These are phyloP conservation scores for Pangasianodon hypophthalmus DNA, from an alignment of 2,113 vertebrate species.

Conservation along the genomic window DNA sequence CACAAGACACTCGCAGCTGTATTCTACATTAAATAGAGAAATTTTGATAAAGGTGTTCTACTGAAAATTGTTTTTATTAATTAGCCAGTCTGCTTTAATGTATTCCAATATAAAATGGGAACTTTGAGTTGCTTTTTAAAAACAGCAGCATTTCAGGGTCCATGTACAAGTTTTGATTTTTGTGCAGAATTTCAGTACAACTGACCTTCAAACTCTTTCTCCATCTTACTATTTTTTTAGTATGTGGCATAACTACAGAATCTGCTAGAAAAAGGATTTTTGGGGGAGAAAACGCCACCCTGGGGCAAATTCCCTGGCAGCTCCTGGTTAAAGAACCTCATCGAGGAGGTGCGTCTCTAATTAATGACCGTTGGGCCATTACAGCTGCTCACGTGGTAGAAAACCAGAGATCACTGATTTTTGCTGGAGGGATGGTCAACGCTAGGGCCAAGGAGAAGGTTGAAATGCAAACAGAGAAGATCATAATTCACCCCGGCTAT, in stretches of 20 bases:
- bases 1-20: no score
- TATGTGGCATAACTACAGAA: constrained; percentile 77
- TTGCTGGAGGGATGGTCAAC: constrained; percentile 62
- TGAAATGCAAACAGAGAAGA: constrained; percentile 59
- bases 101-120: background rate
- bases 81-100: no score
- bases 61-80: background rate
- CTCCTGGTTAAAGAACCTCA: constrained; percentile 61
- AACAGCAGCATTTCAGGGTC: background rate
- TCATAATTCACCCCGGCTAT: constrained; percentile 83
- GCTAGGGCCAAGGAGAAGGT: background rate
- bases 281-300: constrained; percentile 68
- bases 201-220: background rate
- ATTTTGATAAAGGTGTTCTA: background rate
- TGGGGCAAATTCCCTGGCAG: constrained; percentile 88
- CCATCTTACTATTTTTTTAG: constrained; percentile 61
- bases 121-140: background rate
- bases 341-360: constrained; percentile 80
- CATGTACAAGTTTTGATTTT: background rate
- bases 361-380: constrained; percentile 87
- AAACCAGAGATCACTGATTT: fast-evolving
- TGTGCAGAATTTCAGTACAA: background rate
- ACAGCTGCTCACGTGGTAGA: constrained; percentile 86
- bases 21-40: no score
- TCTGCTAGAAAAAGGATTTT: constrained; percentile 68